These are phyloP conservation scores for Taurulus bubalis DNA, from an alignment of 2,113 vertebrate species.

Conservation along the genomic window DNA sequence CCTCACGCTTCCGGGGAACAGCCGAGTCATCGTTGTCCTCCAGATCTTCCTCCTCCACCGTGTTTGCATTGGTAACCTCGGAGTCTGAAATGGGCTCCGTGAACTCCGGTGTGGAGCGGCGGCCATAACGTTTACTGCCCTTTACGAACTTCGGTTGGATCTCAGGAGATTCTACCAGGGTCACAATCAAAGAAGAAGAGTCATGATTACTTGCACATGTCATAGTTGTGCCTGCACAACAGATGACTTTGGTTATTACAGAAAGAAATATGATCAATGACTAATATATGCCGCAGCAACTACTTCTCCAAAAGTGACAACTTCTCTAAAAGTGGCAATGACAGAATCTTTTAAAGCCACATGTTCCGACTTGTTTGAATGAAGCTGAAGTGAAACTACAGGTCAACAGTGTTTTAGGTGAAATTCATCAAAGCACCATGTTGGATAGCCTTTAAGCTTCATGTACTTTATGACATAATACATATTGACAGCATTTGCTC, in stretches of 20 bases:
- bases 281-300: background rate
- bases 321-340: slow-evolving; percentile 48
- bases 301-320: slow-evolving; percentile 43
- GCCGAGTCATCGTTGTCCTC: slow-evolving; percentile 75
- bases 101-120: slow-evolving; percentile 90
- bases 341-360: background rate
- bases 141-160: slow-evolving; percentile 95
- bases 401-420: background rate
- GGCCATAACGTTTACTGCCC: slow-evolving; percentile 93
- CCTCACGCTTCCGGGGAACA: slow-evolving; percentile 85
- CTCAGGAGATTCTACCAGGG: slow-evolving; percentile 84
- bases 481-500: slow-evolving; percentile 6
- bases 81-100: slow-evolving; percentile 80
- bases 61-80: slow-evolving; percentile 76
- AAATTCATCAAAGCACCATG: background rate
- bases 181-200: background rate
- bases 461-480: background rate
- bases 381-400: background rate
- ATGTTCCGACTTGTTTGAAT: background rate
- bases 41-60: slow-evolving; percentile 49
- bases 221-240: no score
- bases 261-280: background rate
- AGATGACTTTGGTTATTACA: background rate
- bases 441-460: background rate
- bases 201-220: background rate